These are phyloP conservation scores for Ferdinandea cuprea DNA, from an alignment of 2,888 invertebrate genomes.

Conservation along the genomic window DNA sequence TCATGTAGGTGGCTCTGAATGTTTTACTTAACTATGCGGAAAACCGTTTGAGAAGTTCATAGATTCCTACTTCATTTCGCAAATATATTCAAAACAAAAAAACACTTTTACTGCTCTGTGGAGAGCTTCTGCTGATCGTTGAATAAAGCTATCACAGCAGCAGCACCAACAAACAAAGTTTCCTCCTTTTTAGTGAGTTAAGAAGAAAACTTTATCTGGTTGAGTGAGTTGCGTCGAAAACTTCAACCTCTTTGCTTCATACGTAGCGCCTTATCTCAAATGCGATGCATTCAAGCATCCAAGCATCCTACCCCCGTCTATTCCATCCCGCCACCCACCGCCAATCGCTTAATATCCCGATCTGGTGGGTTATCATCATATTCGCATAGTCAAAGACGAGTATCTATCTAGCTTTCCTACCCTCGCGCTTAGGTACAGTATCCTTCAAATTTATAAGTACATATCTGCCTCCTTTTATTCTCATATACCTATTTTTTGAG, in stretches of 20 bases:
- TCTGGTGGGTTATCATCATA: constrained; percentile 22
- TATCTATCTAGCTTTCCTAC: neutral
- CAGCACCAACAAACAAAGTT: too few relatives aligned
- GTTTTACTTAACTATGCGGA: too few relatives aligned
- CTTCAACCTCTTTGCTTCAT: neutral
- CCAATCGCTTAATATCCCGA: constrained; percentile 23
- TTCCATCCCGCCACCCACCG: neutral
- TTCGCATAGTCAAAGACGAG: neutral
- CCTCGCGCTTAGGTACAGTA: constrained; percentile 12
- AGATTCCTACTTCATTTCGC: too few relatives aligned
- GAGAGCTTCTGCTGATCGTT: too few relatives aligned
- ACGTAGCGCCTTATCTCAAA: constrained; percentile 7
- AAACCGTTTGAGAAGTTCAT: too few relatives aligned
- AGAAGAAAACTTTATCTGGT: constrained; percentile 22
- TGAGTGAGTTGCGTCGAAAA: constrained; percentile 18
- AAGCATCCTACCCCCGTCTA: constrained; percentile 5
- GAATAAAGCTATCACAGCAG: too few relatives aligned
- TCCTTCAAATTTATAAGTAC: neutral
- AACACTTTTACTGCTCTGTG: too few relatives aligned
- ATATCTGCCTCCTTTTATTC: neutral
- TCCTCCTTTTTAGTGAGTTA: neutral
- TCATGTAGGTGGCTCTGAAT: too few relatives aligned
- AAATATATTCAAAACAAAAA: too few relatives aligned
- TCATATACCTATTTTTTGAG: neutral
- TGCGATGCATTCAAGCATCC: constrained; percentile 21